phyloP scores from a whole-genome alignment of 2,113 vertebrate genomes.

The Noturus placidus region DNA sequence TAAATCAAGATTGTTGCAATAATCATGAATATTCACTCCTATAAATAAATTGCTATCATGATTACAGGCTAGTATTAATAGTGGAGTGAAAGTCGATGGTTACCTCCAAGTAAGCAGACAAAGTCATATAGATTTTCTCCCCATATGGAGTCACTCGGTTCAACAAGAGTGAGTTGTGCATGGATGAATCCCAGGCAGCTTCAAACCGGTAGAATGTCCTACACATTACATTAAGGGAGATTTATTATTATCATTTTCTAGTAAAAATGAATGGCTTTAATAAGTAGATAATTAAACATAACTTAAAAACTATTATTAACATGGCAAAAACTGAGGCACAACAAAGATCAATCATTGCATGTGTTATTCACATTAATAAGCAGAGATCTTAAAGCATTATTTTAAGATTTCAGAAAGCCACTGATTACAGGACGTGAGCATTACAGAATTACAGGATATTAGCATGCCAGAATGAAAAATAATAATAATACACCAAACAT shows the following conservation, averaged over 20 bases:
- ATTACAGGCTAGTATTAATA: background rate
- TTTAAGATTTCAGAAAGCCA: conserved; percentile 14
- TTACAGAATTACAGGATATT: background rate
- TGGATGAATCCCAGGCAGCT: conserved; percentile 95
- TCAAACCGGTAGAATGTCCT: conserved; percentile 97
- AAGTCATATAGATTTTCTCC: conserved; percentile 98
- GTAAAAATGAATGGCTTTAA: background rate
- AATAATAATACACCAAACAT: conserved; percentile 61
- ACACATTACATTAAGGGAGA: conserved; percentile 16
- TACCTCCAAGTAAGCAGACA: conserved; percentile 95
- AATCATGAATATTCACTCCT: background rate
- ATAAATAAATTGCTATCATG: background rate
- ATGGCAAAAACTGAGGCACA: background rate
- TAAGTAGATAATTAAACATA: conserved; percentile 1
- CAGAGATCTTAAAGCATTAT: background rate
- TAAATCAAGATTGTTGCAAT: background rate
- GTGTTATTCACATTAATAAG: conserved; percentile 7
- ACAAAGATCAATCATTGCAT: background rate
- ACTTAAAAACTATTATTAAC: background rate
- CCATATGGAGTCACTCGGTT: conserved; percentile 94
- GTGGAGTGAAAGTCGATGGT: conserved; percentile 40
- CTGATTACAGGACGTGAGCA: background rate
- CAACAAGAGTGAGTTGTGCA: conserved; percentile 95
- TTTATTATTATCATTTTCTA: background rate
- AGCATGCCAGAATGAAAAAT: conserved; percentile 32